Evolutionary conservation across 2,113 vertebrate species (phyloP), one percentile per base, ranked within the genome.

Genomic region (Redunca redunca): DNA sequence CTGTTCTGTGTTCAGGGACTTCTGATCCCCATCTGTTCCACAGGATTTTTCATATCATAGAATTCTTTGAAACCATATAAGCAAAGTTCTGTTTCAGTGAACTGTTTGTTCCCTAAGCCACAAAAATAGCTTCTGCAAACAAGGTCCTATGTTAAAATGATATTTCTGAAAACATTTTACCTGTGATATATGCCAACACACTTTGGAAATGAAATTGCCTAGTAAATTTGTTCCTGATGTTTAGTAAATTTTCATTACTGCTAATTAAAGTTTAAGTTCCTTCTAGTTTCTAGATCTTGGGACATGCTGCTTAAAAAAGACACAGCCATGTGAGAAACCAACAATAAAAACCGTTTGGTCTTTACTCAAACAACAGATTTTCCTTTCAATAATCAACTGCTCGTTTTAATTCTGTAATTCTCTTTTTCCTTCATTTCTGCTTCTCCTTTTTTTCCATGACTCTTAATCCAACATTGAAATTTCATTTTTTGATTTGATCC

Each of bases 1-100:
- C 90, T 93, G 7, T 58, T 96, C 62, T 74, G 19, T 93, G 48
- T 93, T 94, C 55, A 91, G 94, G 86, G 67, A 93, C 80, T 97
- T 97, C 82, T 96, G 94, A 97, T 95, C 77, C 77, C 81, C 82
- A 91, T 96, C 50, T 93, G 90, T 94, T 97, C 88, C 85, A 91
- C 60, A 81, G 93, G 93, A 97, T 90, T 95, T 97, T 97, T 97
- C 90, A 87, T 80, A 55, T 93, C 90, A 93, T 85, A 97, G 94
- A 97, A 98, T 98, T 98, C 91, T 98, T 93, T 95, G 85, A 97
- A 98, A 93, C n/a, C 53, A 94, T 74, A 97, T 71, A 57, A 98
- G n/a, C 85, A 92, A 87, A 95, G 46, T 91, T 90, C 94, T 96
- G 21, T 96, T 97, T 97, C 95, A 88, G 55, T 64, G 90, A 96